These are phyloP conservation scores for Harpalus rubripes DNA, from an alignment of 2,888 invertebrate genomes.

Conservation along the genomic window DNA sequence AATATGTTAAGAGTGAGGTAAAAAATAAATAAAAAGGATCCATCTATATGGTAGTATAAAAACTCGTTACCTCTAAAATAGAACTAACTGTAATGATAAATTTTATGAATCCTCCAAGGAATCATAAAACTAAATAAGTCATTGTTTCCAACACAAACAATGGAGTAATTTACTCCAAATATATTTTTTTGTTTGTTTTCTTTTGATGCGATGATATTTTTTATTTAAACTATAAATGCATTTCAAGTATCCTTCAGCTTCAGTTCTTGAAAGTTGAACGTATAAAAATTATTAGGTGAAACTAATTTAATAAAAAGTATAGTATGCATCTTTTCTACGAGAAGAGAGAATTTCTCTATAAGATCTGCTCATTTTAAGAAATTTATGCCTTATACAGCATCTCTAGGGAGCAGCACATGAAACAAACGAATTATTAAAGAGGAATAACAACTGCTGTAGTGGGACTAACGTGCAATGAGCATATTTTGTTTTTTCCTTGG, in stretches of 20 bases:
- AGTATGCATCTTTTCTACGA: not conserved
- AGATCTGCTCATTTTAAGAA: constrained; percentile 21
- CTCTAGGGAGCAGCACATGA: constrained; percentile 13
- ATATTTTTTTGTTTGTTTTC: not conserved
- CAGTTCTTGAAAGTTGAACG: not conserved
- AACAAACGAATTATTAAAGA: constrained; percentile 44
- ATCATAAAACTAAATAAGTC: too few species aligned
- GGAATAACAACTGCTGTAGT: constrained; percentile 30
- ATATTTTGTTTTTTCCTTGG: constrained; percentile 39
- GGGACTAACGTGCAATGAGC: constrained; percentile 20
- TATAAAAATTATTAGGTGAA: not conserved
- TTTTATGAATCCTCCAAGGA: too few species aligned
- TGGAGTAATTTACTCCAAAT: not conserved
- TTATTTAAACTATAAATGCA: not conserved
- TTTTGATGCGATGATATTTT: not conserved
- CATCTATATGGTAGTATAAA: too few species aligned
- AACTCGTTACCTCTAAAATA: too few species aligned
- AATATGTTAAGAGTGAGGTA: too few species aligned
- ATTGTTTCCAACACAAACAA: not conserved
- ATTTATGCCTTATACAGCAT: constrained; percentile 4
- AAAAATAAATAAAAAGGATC: too few species aligned
- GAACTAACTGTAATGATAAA: too few species aligned
- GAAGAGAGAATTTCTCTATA: not conserved
- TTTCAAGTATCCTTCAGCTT: not conserved
- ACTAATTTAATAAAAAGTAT: not conserved